Percentiles rank a stretch among this genome's conserved stretches.
Conservation (phyloP, 2,113 vertebrate species). For the Perognathus longimembris region DNA sequence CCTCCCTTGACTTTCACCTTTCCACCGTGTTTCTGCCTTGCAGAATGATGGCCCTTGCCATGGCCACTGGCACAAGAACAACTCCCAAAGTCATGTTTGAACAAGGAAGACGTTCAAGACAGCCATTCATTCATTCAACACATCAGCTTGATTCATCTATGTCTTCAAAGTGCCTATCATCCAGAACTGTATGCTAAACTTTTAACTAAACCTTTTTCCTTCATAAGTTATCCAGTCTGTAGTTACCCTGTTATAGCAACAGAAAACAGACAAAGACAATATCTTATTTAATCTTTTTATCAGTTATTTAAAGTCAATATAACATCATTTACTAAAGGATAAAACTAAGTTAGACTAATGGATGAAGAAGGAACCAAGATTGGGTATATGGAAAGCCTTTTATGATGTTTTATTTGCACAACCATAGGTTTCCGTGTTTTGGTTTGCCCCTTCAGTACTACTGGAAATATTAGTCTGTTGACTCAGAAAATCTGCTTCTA, state of each 20-base stretch:
- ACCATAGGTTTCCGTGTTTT: neutral
- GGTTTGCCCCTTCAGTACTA: neutral
- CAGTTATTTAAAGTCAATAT: neutral
- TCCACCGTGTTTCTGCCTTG: neutral
- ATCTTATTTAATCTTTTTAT: neutral
- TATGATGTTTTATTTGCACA: neutral
- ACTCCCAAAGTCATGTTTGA: no score
- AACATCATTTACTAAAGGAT: constrained; percentile 29
- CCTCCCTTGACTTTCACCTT: neutral
- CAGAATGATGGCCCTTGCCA: neutral
- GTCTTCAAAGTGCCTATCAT: neutral
- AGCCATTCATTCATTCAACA: no score
- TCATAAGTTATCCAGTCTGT: neutral
- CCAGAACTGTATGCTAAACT: neutral
- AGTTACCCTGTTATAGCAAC: neutral
- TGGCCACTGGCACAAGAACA: no score
- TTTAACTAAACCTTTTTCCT: neutral
- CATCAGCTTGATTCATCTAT: neutral
- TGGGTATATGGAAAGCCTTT: neutral
- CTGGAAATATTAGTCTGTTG: neutral
- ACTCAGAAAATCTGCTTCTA: neutral
- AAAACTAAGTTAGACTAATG: neutral
- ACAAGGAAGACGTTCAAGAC: no score
- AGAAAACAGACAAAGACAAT: neutral
- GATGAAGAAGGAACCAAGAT: neutral